A percentile compares a stretch with the other conserved stretches of the same genome.
These are phyloP conservation scores for Malurus melanocephalus DNA, from an alignment of 2,113 vertebrate species.

Conservation along the genomic window DNA sequence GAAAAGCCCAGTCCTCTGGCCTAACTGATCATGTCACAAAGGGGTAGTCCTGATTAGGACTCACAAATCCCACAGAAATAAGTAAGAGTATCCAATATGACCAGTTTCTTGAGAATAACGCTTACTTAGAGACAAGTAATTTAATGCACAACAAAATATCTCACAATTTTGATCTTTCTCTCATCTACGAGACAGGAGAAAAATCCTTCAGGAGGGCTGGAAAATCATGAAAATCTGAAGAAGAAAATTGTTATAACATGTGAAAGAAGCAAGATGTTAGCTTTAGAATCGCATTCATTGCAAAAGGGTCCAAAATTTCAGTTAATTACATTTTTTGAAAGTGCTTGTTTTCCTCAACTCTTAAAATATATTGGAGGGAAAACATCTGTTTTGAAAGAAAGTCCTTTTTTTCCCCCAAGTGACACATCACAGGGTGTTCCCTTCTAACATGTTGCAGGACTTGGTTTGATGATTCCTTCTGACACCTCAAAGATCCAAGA, in stretches of 20 bases:
- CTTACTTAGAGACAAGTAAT: neutral
- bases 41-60: neutral
- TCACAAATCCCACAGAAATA: neutral
- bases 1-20: neutral
- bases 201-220: neutral
- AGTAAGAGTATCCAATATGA: neutral
- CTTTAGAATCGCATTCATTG: neutral
- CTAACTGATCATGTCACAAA: neutral
- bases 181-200: neutral
- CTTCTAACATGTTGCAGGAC: neutral
- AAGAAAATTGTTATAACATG: neutral
- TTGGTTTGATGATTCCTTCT: neutral
- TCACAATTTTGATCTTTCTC: neutral
- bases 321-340: neutral
- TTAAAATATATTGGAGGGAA: neutral
- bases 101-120: neutral
- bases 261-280: neutral
- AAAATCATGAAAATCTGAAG: neutral
- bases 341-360: neutral
- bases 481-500: neutral
- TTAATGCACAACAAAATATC: neutral
- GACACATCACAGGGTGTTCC: neutral
- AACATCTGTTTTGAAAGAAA: neutral
- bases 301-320: neutral
- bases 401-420: neutral